Conservation (phyloP, 2,888 invertebrate genomes). For the Salticus scenicus region DNA sequence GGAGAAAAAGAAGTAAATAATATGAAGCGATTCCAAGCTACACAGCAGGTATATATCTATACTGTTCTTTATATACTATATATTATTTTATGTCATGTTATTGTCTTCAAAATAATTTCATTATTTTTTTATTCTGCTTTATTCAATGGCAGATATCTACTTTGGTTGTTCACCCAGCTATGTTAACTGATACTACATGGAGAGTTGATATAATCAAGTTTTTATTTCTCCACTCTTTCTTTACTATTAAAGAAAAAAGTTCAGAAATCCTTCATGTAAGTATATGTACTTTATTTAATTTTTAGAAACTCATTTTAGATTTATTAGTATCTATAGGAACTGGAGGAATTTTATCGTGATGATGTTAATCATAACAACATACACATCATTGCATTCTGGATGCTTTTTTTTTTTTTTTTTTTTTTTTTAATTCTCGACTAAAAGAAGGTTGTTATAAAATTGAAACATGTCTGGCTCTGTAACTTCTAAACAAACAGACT, state of each 20-base stretch:
- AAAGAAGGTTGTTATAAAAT: too few species aligned
- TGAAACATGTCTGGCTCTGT: too few species aligned
- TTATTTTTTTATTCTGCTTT: not conserved
- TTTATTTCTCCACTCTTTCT: constrained; percentile 59
- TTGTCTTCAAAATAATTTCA: too few species aligned
- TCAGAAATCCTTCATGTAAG: constrained; percentile 51
- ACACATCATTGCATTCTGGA: too few species aligned
- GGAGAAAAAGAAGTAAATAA: not conserved
- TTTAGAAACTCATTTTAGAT: too few species aligned
- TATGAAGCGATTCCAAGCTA: constrained; percentile 16
- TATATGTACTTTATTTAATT: not conserved
- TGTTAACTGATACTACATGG: constrained; percentile 45
- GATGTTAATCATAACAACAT: too few species aligned
- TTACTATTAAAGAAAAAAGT: constrained; percentile 27
- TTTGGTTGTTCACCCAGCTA: constrained; percentile 34
- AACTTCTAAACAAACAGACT: too few species aligned
- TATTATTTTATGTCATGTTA: not conserved
- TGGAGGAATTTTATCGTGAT: too few species aligned
- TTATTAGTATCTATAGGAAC: too few species aligned
- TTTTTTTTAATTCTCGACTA: too few species aligned
- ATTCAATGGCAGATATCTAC: constrained; percentile 49
- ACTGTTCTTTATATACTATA: not conserved
- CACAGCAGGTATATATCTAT: constrained; percentile 29
- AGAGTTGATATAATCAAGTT: constrained; percentile 40
- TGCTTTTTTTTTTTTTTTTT: too few species aligned